Conservation (phyloP, 2,797 vertebrate genomes). For the Varecia variegata region DNA sequence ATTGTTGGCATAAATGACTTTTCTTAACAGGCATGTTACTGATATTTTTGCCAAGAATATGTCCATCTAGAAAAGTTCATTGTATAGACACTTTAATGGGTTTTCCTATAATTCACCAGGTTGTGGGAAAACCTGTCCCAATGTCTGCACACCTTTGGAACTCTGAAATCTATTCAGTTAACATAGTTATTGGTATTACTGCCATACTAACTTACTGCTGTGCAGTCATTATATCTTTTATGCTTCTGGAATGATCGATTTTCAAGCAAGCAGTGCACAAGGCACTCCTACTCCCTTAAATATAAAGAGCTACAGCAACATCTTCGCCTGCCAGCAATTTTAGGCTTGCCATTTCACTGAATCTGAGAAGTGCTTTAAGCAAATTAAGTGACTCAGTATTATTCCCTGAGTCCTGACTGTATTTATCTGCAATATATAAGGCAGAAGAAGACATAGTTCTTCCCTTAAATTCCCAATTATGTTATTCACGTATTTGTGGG, state of each 20-base stretch:
- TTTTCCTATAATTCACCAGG: conserved; percentile 50
- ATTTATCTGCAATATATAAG: background rate
- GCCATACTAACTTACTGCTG: background rate
- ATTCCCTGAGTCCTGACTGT: background rate
- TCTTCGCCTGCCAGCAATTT: background rate
- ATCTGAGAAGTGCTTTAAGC: background rate
- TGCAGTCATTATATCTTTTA: background rate
- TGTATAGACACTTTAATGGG: conserved; percentile 11
- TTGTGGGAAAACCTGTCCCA: background rate
- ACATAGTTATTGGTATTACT: background rate
- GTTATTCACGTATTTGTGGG: background rate
- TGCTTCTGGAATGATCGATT: background rate
- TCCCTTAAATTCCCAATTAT: background rate
- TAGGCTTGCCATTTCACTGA: background rate
- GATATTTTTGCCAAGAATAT: conserved; percentile 62
- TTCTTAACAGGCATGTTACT: conserved; percentile 51
- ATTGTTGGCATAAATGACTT: conserved; percentile 68
- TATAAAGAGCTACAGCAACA: background rate
- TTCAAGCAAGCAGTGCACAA: background rate
- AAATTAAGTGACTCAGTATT: background rate
- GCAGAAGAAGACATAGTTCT: background rate
- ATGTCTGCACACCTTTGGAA: background rate
- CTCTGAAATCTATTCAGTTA: background rate
- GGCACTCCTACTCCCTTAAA: background rate
- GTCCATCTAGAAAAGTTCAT: conserved; percentile 41